A percentile compares a stretch with the other conserved stretches of the same genome.
phyloP scores from a whole-genome alignment of 2,888 invertebrate genomes.

The Orthosia cruda region DNA sequence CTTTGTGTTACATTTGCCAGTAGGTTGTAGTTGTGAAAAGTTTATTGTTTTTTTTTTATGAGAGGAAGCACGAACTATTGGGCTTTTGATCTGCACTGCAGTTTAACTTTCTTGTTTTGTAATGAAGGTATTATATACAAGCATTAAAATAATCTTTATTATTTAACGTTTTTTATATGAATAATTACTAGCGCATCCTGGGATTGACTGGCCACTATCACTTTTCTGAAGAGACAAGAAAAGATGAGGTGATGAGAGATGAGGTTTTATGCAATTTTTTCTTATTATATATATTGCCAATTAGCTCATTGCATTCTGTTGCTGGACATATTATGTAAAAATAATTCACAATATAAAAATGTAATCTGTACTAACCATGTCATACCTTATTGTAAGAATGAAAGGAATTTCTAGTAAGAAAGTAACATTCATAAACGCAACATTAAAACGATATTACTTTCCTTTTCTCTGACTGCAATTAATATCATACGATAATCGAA shows the following conservation, averaged over 20 bases:
- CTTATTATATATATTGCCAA: too few relatives aligned
- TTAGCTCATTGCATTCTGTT: too few relatives aligned
- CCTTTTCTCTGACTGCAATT: constrained; percentile 48
- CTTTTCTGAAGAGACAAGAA: too few relatives aligned
- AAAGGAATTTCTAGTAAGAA: constrained; percentile 17
- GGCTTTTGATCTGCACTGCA: not conserved
- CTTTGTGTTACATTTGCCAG: constrained; percentile 48
- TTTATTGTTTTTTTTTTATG: constrained; percentile 4
- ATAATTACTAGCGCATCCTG: not conserved
- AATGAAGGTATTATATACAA: not conserved
- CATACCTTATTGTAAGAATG: not conserved
- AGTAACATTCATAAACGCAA: constrained; percentile 16
- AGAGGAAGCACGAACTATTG: not conserved
- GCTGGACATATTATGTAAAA: too few relatives aligned
- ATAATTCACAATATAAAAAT: not conserved
- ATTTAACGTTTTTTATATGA: not conserved
- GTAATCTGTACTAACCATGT: not conserved
- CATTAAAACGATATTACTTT: constrained; percentile 52
- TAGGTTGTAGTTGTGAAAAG: constrained; percentile 13
- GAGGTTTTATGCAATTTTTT: too few relatives aligned
- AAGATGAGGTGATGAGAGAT: too few relatives aligned
- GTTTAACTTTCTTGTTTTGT: too few relatives aligned
- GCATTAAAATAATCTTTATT: not conserved
- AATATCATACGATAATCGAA: constrained; percentile 55
- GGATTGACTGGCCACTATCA: too few relatives aligned